phyloP scores from a whole-genome alignment of 2,113 vertebrate species.

The Girardinichthys multiradiatus region DNA sequence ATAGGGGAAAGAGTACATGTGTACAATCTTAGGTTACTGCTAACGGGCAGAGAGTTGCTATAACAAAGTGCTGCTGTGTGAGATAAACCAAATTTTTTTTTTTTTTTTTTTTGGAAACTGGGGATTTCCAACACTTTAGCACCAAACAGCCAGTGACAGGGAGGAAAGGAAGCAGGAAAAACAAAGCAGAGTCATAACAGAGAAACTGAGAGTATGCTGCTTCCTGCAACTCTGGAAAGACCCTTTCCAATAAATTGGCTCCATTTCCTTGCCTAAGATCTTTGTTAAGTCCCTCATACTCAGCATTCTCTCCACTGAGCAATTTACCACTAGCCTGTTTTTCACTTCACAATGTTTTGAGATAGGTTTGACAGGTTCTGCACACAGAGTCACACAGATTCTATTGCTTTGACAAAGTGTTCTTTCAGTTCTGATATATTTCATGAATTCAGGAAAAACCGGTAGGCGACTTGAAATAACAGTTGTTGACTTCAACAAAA shows the following conservation, averaged over 20 bases:
- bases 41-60: conserved; percentile 37
- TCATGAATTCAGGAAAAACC: conserved; percentile 6
- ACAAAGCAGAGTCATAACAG: conserved; percentile 34
- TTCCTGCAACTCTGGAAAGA: conserved; percentile 62
- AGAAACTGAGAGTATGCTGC: conserved; percentile 31
- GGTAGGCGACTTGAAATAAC: not conserved
- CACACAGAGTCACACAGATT: not conserved
- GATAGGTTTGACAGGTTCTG: not conserved
- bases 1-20: not conserved
- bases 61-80: conserved; percentile 52
- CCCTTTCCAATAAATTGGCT: conserved; percentile 43
- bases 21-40: conserved; percentile 51
- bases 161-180: conserved; percentile 23
- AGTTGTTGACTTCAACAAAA: not conserved
- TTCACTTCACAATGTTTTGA: not conserved
- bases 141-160: not conserved
- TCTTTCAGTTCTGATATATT: conserved; percentile 12
- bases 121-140: conserved; percentile 66
- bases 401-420: not conserved
- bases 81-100: conserved; percentile 23
- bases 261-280: conserved; percentile 26
- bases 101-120: conserved; percentile 52
- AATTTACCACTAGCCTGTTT: not conserved
- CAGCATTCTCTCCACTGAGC: not conserved
- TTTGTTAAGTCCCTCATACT: conserved; percentile 22